phyloP scores from a whole-genome alignment of 2,113 vertebrate genomes.

The Opisthocomus hoazin region DNA sequence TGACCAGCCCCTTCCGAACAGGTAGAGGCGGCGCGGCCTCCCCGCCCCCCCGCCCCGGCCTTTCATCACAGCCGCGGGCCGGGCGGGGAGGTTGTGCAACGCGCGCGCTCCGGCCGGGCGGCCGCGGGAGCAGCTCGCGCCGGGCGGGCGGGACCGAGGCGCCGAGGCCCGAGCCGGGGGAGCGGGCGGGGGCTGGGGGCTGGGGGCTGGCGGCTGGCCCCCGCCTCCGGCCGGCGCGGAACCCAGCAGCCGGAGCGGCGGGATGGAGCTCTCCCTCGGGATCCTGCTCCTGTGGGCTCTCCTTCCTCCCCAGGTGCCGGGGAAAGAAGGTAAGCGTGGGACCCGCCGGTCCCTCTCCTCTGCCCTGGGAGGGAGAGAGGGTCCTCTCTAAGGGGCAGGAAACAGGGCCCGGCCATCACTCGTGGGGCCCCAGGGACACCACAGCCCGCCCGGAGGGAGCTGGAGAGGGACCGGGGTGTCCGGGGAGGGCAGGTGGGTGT shows the following conservation, averaged over 20 bases:
- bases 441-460: not conserved
- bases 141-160: not conserved
- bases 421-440: not conserved
- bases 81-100: conserved; percentile 53
- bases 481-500: not conserved
- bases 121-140: conserved; percentile 24
- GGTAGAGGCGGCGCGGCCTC: conserved; percentile 60
- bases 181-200: not conserved
- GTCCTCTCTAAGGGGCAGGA: not conserved
- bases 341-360: not conserved
- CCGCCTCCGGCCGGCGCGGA: not conserved
- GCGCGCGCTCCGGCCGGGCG: conserved; percentile 13
- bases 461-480: not conserved
- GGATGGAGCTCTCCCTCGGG: not conserved
- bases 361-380: not conserved
- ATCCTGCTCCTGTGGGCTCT: conserved; percentile 7
- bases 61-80: conserved; percentile 60
- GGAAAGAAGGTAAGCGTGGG: conserved; percentile 51
- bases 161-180: not conserved
- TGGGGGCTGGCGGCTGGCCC: not conserved
- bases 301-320: not conserved
- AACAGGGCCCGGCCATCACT: not conserved
- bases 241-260: not conserved
- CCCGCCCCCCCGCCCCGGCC: conserved; percentile 57
- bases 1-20: conserved; percentile 62